phyloP scores from a whole-genome alignment of 1,140 invertebrate species.

The Drosophila auraria region DNA sequence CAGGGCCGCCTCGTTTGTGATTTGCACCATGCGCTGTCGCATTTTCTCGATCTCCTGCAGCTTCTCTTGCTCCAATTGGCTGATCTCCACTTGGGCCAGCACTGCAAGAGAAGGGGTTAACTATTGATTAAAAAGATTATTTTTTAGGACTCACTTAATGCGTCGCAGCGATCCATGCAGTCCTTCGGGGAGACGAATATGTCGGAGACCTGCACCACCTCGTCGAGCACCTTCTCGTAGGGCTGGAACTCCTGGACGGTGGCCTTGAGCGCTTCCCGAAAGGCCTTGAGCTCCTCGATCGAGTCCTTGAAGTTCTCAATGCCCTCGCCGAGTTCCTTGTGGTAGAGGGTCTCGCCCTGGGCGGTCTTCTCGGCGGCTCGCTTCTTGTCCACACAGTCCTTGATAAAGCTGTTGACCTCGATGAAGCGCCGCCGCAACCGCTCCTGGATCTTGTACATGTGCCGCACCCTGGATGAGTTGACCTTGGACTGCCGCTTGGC shows the following conservation, averaged over 20 bases:
- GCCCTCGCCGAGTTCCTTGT: slow-evolving; percentile 62
- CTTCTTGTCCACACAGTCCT: slow-evolving; percentile 78
- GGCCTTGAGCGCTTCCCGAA: slow-evolving; percentile 69
- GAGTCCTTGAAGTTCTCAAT: slow-evolving; percentile 60
- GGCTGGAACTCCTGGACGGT: slow-evolving; percentile 78
- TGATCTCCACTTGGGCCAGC: slow-evolving; percentile 79
- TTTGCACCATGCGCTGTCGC: slow-evolving; percentile 75
- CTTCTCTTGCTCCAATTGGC: slow-evolving; percentile 67
- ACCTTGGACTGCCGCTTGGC: slow-evolving; percentile 56
- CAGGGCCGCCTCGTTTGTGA: slow-evolving; percentile 77
- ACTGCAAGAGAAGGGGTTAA: slow-evolving; percentile 32
- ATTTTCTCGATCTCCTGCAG: slow-evolving; percentile 77
- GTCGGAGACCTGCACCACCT: slow-evolving; percentile 69
- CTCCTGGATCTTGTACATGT: slow-evolving; percentile 72
- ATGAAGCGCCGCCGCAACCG: slow-evolving; percentile 77
- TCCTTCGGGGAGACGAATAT: slow-evolving; percentile 73
- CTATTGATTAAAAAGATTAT: neutral
- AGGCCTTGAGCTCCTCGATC: slow-evolving; percentile 65
- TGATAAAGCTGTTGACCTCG: slow-evolving; percentile 80
- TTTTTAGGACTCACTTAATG: slow-evolving; percentile 48
- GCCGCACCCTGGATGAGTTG: slow-evolving; percentile 64
- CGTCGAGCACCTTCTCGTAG: slow-evolving; percentile 76
- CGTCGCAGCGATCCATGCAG: slow-evolving; percentile 76
- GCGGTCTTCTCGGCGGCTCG: slow-evolving; percentile 64
- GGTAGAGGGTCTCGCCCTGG: slow-evolving; percentile 47